Base-by-base conservation (phyloP, 1,140 invertebrate species). In the Drosophila baimaii region DNA sequence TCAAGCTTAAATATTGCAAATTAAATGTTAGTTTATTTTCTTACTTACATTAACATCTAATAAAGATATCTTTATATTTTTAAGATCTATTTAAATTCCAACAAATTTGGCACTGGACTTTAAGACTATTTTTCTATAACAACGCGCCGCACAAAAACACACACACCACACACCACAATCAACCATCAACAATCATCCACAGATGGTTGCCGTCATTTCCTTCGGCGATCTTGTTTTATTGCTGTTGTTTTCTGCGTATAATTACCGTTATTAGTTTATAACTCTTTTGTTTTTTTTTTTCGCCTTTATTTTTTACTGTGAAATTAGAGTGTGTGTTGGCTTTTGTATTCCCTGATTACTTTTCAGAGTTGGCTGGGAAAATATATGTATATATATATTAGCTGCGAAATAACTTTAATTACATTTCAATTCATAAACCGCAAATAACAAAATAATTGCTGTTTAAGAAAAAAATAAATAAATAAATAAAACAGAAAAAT, bases 221-320 rank as follows among this genome's bases (percentile, higher is more conserved):
- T 77, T 76, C 19, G 19, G 7, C 64, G 39, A 78, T 71, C 52
- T 71, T 35, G 72, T 62, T 54, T 71, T 76, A 64, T 62, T 63
- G 49, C 27, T 56, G 59, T 47, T 69, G 29, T 44, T 61, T 57
- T 82, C 23, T 76, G 68, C 46, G 54, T 66, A 55, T 77, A 81
- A 79, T 79, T 88, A 65, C 66, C 66, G 63, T 82, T 79, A 88
- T 88, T 79, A 79, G 81, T 79, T 72, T 82, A 82, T 77, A 82
- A 71, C 52, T 47, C 19, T 66, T 59, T 65, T 55, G 65, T 55
- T 79, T 82, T 78, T 54, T 68, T 43, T 35, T 43, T 31, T 21
- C 27, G 27, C 27, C 10, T 35, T 37, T 58, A 10, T 46, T 27
- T 69, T 33, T 61, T 54, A 17, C 23, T 8, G n/a, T 15, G 7